Conservation (phyloP, 2,888 invertebrate genomes). For the Eilema caniola region DNA sequence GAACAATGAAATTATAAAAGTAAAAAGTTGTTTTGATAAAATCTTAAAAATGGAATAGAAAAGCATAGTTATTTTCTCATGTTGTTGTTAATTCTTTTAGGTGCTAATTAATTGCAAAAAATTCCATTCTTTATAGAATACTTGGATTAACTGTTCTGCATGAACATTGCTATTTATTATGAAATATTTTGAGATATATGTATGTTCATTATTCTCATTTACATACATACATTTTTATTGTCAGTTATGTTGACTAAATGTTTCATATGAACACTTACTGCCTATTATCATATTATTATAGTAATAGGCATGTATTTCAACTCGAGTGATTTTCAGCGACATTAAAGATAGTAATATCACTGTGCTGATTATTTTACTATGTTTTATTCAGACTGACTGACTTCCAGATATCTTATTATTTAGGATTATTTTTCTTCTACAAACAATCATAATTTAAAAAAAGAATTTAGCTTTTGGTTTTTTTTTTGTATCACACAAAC, state of each 20-base stretch:
- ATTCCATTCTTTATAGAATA: conserved; percentile 28
- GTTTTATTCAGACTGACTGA: background rate
- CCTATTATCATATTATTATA: conserved; percentile 8
- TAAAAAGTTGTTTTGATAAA: conserved; percentile 1
- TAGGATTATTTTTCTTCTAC: background rate
- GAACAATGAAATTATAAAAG: background rate
- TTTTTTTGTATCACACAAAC: background rate
- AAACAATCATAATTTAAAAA: background rate
- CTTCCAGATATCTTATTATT: background rate
- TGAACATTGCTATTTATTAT: conserved; percentile 9
- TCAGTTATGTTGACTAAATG: conserved; percentile 5
- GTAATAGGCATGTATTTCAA: background rate
- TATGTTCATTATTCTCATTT: conserved; percentile 14
- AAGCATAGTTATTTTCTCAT: conserved; percentile 37
- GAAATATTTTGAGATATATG: conserved; percentile 11
- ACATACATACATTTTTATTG: conserved; percentile 6
- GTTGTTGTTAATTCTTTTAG: conserved; percentile 32
- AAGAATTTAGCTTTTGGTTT: background rate
- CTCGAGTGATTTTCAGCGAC: background rate
- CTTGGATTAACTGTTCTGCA: conserved; percentile 13
- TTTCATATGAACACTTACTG: background rate
- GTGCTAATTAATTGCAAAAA: conserved; percentile 45
- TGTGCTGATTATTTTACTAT: background rate
- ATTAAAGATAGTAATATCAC: background rate
- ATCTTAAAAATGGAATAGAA: background rate